Base-by-base conservation (phyloP, 2,113 vertebrate genomes). In the Seriola rivoliana region DNA sequence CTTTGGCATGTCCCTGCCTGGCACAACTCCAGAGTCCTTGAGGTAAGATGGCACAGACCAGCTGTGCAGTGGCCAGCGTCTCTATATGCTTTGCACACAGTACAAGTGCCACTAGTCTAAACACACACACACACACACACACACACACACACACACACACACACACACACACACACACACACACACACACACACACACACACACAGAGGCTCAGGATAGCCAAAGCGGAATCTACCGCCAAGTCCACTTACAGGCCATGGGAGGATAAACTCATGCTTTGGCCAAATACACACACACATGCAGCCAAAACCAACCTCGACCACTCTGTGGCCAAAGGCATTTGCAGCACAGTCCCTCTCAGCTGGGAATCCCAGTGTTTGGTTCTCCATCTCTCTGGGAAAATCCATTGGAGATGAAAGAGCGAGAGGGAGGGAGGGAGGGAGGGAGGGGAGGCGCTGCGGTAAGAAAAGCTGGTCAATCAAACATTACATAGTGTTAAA, bases 401-500 rank as follows among this genome's bases (percentile, higher is more conserved):
- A 90, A 88, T 89, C 87, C 78, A 89, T 88, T 73, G 29, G 52
- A 80, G 66, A 52, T 50, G 44, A 38, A 32, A 11, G 65, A 46
- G 62, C 5, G 29, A 23, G n/a, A 5, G 48, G 7, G 23, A 0
- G 36, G 7, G 19, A 12, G 55, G 48, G n/a, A 23, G 5, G 23
- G n/a, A 5, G 48, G 7, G 23, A 0, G 36, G 7, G 19, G 57
- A 38, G n/a, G 70, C 21, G 50, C 29, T 64, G 68, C 58, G 65
- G 54, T 75, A 68, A 75, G 57, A 70, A 86, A 86, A 85, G 77
- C 82, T 85, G 90, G 92, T 90, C 90, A 87, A 91, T 92, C 86
- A 91, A 90, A 91, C 86, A 87, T 89, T 84, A 85, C 85, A 88
- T 62, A 89, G 90, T 93, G 87, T 93, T 92, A 89, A 91, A 93